phyloP scores from a whole-genome alignment of 2,113 vertebrate genomes.

The Diglossa brunneiventris region DNA sequence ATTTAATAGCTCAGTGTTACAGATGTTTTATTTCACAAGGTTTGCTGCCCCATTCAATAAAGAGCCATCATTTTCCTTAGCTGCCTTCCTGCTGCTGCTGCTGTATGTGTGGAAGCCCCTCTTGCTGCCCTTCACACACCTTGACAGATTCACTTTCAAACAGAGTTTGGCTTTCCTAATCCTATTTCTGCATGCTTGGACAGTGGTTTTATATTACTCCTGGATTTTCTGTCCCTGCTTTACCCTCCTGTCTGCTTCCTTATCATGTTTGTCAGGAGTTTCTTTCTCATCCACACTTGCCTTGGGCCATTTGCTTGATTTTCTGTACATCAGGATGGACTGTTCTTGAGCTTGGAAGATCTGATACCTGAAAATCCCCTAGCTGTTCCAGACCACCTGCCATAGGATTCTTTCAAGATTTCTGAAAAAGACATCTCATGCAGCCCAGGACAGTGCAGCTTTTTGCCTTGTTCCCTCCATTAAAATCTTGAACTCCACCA shows the following conservation, averaged over 20 bases:
- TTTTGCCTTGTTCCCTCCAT: not conserved
- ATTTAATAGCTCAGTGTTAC: not conserved
- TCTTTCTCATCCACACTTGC: not conserved
- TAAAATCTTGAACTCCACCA: not conserved
- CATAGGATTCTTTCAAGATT: not conserved
- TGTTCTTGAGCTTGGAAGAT: not conserved
- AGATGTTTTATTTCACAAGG: not conserved
- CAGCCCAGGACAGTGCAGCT: not conserved
- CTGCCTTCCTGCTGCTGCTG: not conserved
- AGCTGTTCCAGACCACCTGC: not conserved
- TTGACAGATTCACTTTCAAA: not conserved
- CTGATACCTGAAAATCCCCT: not conserved
- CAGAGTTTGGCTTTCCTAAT: not conserved
- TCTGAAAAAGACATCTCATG: not conserved
- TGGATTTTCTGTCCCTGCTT: not conserved
- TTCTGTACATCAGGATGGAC: not conserved
- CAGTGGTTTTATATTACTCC: not conserved
- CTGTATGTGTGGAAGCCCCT: not conserved
- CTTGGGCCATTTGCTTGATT: not conserved
- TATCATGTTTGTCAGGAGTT: not conserved
- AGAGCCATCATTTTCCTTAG: not conserved
- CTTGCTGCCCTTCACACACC: not conserved
- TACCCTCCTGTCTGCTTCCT: not conserved
- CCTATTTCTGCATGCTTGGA: not conserved
- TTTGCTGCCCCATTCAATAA: not conserved